phyloP scores from a whole-genome alignment of 2,797 vertebrate genomes.

The Macroramphosus scolopax region DNA sequence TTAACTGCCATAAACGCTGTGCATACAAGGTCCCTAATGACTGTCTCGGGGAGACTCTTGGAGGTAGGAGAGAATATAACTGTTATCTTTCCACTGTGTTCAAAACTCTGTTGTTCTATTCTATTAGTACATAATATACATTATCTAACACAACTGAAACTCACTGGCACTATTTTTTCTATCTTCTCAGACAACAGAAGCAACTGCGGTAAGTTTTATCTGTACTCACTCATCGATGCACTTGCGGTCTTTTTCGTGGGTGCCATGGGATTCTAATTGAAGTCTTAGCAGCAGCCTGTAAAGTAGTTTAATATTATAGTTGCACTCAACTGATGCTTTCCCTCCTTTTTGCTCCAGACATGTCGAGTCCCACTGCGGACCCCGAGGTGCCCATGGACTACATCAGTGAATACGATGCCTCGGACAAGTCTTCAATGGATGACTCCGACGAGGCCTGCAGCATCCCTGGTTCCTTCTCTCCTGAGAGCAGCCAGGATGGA shows the following conservation, averaged over 20 bases:
- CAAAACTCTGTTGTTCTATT: neutral
- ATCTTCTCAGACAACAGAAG: constrained; percentile 73
- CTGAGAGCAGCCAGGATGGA: constrained; percentile 80
- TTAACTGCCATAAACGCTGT: constrained; percentile 93
- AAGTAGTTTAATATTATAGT: neutral
- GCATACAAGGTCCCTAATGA: constrained; percentile 89
- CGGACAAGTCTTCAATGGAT: constrained; percentile 84
- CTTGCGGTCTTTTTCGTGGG: neutral
- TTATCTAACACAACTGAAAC: constrained; percentile 35
- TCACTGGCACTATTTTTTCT: constrained; percentile 49
- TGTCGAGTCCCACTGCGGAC: constrained; percentile 77
- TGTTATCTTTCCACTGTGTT: constrained; percentile 3
- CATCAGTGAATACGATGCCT: constrained; percentile 77
- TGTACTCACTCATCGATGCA: constrained; percentile 15
- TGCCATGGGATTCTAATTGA: neutral
- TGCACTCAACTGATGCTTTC: neutral
- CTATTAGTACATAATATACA: constrained; percentile 3
- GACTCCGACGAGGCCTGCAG: constrained; percentile 83
- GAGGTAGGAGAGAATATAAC: constrained; percentile 72
- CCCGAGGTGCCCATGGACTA: constrained; percentile 87
- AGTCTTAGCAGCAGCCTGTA: neutral
- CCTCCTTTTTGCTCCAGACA: constrained; percentile 57
- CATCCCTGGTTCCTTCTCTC: constrained; percentile 85
- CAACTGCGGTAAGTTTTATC: constrained; percentile 68
- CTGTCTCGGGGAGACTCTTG: constrained; percentile 86